Conservation (phyloP, 92 coral and sea anemone genomes). For the Metridium senile region DNA sequence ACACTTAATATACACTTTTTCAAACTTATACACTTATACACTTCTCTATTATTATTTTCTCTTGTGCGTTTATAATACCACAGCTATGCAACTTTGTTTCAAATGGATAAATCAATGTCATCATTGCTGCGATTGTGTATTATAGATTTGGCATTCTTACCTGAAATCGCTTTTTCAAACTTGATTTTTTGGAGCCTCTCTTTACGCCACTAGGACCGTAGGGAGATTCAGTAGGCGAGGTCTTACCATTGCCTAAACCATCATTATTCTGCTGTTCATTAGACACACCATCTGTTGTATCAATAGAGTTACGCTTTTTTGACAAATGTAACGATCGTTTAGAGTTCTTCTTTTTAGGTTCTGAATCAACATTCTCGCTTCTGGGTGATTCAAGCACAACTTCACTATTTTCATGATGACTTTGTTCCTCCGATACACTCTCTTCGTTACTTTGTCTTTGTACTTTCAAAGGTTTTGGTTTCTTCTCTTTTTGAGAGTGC, state of each 20-base stretch:
- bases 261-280: slow-evolving; percentile 21
- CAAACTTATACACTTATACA: too few species aligned
- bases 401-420: not conserved
- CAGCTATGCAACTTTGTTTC: too few species aligned
- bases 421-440: slow-evolving; percentile 37
- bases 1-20: too few species aligned
- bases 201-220: not conserved
- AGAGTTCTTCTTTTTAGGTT: slow-evolving; percentile 1
- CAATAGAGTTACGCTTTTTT: slow-evolving; percentile 12
- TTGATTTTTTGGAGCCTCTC: slow-evolving; percentile 45
- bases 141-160: too few species aligned
- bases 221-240: slow-evolving; percentile 6
- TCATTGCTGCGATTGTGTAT: too few species aligned
- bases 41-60: too few species aligned
- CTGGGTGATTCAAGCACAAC: not conserved
- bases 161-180: slow-evolving; percentile 44
- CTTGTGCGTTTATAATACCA: too few species aligned
- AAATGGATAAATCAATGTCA: too few species aligned
- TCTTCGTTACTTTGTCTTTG: slow-evolving; percentile 21
- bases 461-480: slow-evolving; percentile 41
- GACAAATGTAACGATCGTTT: slow-evolving; percentile 7
- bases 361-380: not conserved
- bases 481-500: slow-evolving; percentile 35
- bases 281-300: not conserved
- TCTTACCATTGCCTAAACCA: slow-evolving; percentile 1